Percentiles rank a stretch among this genome's conserved stretches.
These are phyloP conservation scores for Anseranas semipalmata DNA, from an alignment of 2,113 vertebrate species.

Conservation along the genomic window DNA sequence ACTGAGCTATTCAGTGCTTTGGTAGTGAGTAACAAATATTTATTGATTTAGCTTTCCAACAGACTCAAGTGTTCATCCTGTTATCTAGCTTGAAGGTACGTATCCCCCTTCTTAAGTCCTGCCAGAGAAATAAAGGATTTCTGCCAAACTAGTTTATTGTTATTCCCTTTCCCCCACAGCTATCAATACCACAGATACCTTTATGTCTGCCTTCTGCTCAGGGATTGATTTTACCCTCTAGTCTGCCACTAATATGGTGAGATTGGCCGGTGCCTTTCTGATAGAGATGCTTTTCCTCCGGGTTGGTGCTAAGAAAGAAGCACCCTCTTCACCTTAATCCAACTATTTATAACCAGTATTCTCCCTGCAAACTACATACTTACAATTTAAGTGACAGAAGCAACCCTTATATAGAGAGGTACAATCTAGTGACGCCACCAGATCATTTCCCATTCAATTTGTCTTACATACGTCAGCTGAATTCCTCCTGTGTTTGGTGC, in stretches of 20 bases:
- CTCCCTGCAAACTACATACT: not conserved
- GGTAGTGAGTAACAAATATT: not conserved
- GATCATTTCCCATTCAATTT: not conserved
- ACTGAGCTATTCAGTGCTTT: not conserved
- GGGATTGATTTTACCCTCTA: not conserved
- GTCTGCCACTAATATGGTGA: accelerated
- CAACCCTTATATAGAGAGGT: not conserved
- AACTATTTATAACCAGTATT: not conserved
- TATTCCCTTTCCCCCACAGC: not conserved
- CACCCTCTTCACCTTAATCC: not conserved
- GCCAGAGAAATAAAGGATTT: constrained; percentile 8
- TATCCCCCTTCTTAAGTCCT: not conserved
- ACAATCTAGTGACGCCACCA: not conserved
- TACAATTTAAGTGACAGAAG: not conserved
- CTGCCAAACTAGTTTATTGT: not conserved
- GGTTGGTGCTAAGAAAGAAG: accelerated
- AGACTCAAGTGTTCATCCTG: not conserved
- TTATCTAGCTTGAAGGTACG: not conserved
- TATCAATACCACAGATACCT: not conserved
- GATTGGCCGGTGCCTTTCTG: not conserved
- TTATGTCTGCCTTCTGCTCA: not conserved
- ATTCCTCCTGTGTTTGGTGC: not conserved
- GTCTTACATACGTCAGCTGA: not conserved
- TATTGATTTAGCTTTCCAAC: constrained; percentile 17
- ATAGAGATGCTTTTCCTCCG: not conserved